Percentiles rank a stretch among this genome's conserved stretches.
Evolutionary conservation across 2,797 vertebrate species (phyloP).

Genomic region (Lutjanus campechanus): DNA sequence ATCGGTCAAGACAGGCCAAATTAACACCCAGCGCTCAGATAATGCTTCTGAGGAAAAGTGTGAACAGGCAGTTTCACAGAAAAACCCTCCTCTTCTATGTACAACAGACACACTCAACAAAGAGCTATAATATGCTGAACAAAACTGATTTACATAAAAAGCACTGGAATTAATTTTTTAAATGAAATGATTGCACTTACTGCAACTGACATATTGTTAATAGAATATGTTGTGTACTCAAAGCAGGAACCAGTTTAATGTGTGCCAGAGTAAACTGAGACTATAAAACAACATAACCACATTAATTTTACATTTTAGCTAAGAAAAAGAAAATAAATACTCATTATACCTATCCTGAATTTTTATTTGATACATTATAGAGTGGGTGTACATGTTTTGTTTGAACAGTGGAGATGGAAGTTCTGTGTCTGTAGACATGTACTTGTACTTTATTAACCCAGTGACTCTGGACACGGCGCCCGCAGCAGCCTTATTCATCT

Average conservation of each 20-base stretch:
- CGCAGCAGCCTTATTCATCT: conserved; percentile 66
- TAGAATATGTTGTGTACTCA: background rate
- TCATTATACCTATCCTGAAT: background rate
- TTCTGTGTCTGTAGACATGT: background rate
- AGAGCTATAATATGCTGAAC: background rate
- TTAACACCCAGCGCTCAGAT: conserved; percentile 60
- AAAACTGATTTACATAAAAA: conserved; percentile 8
- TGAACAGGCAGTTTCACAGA: conserved; percentile 57
- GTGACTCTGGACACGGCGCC: conserved; percentile 42
- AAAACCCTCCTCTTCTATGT: conserved; percentile 15
- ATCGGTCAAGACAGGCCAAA: conserved; percentile 59
- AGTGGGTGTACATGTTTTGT: conserved; percentile 26
- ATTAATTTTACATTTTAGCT: conserved; percentile 5
- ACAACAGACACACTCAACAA: conserved; percentile 31
- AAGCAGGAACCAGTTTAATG: background rate
- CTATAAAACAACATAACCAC: background rate
- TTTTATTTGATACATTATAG: background rate
- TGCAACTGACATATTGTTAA: background rate
- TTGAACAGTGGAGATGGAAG: conserved; percentile 38
- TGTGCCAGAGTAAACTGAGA: conserved; percentile 1
- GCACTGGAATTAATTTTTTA: background rate
- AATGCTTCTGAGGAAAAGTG: conserved; percentile 59
- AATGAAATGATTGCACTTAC: conserved; percentile 1
- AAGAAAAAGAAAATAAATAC: background rate
- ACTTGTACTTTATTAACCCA: conserved; percentile 71